Evolutionary conservation across 2,113 vertebrate species (phyloP), one percentile per base, ranked within the genome.

Genomic region (Centropus unirufus): DNA sequence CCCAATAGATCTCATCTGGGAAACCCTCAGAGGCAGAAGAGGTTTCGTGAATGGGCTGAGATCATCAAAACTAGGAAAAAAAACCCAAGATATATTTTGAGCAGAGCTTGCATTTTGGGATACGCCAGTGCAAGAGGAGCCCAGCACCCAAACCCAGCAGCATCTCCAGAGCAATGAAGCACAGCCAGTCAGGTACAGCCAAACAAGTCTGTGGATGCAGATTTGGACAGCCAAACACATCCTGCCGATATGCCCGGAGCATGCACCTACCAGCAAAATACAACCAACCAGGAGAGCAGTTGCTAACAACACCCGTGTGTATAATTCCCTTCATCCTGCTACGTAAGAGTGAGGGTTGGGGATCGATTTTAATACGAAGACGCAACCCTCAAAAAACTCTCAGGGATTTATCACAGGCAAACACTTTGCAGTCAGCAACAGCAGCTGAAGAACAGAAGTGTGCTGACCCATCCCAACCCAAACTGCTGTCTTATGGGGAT

Each of bases 141-240:
- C 39, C 61, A 64, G 58, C 62, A 57, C 40, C 18, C 81, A 68
- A 94, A 95, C 29, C 15, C n/a, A 91, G 52, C 34, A 78, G 69
- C 63, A 68, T 36, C 69, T 89, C 20, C 13, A 76, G 68, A 83
- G 51, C 8, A 66, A 34, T 3, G 9, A 94, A 94, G 82, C 59
- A 62, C 23, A 57, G 76, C 46, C 84, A 92, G 84, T 62, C 69
- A 62, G 49, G 54, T 62, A 94, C 70, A 91, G 32, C 52, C 72
- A 78, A 92, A 91, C 76, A 88, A 86, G 76, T 81, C 90, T 88
- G 67, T 88, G 75, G 64, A 92, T 92, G 85, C 57, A 44, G 59
- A 88, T 69, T 6, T 91, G 75, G 68, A 70, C 12, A 17, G 79
- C 67, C 76, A 83, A 88, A 23, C 23, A 47, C n/a, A 47, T 34